phyloP scores from a whole-genome alignment of 2,113 vertebrate genomes.

The Heterotis niloticus region DNA sequence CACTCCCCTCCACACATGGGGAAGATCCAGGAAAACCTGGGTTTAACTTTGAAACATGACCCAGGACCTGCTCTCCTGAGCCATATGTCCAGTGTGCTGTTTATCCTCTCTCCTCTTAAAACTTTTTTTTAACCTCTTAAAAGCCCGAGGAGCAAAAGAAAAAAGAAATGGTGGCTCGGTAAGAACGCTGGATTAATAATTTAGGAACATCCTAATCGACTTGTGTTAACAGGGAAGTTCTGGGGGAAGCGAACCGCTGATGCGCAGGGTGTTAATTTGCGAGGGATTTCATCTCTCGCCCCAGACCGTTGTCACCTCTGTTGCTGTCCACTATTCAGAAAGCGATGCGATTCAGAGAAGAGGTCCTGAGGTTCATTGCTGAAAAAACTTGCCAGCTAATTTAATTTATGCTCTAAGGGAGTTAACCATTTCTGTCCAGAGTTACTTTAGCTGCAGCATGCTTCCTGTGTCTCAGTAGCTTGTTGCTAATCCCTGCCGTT shows the following conservation, averaged over 20 bases:
- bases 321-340: background rate
- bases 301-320: background rate
- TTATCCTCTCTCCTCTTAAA: constrained; percentile 10
- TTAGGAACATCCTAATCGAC: constrained; percentile 20
- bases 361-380: background rate
- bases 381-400: background rate
- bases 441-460: background rate
- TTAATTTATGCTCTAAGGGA: background rate
- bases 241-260: constrained; percentile 36
- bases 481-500: too few relatives aligned
- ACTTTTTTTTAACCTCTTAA: background rate
- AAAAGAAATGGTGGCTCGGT: background rate
- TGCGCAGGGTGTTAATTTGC: constrained; percentile 51
- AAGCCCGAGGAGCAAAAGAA: background rate
- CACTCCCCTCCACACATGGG: background rate
- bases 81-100: background rate
- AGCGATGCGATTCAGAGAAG: background rate
- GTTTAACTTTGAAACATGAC: constrained; percentile 16
- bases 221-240: constrained; percentile 43
- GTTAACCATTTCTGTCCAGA: background rate
- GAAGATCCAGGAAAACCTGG: background rate
- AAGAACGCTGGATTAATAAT: background rate
- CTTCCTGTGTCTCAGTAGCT: background rate
- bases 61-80: background rate
- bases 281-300: constrained; percentile 15